Conservation (phyloP, 1,140 invertebrate species). For the Eriosoma lanigerum region DNA sequence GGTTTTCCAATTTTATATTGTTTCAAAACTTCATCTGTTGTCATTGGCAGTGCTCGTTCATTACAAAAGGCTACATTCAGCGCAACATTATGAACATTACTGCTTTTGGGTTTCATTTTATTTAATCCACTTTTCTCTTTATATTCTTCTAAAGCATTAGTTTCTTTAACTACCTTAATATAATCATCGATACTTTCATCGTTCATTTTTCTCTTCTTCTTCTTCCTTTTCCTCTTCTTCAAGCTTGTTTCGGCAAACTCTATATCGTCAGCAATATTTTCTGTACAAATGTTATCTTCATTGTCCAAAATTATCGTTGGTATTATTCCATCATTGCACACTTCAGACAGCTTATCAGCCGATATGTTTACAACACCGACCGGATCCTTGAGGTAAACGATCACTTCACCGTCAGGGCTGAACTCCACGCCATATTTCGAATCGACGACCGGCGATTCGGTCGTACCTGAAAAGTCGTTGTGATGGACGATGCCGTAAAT, state of each 20-base stretch:
- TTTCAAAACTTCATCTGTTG: conserved; percentile 30
- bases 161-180: conserved; percentile 19
- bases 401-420: not conserved
- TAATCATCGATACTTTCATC: conserved; percentile 13
- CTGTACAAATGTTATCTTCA: not conserved
- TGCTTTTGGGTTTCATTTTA: conserved; percentile 8
- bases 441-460: not conserved
- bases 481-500: conserved; percentile 26
- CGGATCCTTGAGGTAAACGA: conserved; percentile 14
- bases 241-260: conserved; percentile 16
- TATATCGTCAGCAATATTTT: not conserved
- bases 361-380: not conserved
- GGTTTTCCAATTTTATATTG: conserved; percentile 45
- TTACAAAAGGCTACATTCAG: conserved; percentile 15
- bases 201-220: not conserved
- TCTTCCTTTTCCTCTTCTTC: not conserved
- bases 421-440: conserved; percentile 40
- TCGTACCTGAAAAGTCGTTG: conserved; percentile 37
- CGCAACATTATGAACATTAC: not conserved
- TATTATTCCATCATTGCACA: not conserved
- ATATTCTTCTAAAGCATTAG: conserved; percentile 27
- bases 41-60: conserved; percentile 27
- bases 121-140: conserved; percentile 40
- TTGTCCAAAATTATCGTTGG: conserved; percentile 17
- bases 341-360: not conserved